Evolutionary conservation across 2,888 invertebrate genomes (phyloP).

Genomic region (Merodon equestris): DNA sequence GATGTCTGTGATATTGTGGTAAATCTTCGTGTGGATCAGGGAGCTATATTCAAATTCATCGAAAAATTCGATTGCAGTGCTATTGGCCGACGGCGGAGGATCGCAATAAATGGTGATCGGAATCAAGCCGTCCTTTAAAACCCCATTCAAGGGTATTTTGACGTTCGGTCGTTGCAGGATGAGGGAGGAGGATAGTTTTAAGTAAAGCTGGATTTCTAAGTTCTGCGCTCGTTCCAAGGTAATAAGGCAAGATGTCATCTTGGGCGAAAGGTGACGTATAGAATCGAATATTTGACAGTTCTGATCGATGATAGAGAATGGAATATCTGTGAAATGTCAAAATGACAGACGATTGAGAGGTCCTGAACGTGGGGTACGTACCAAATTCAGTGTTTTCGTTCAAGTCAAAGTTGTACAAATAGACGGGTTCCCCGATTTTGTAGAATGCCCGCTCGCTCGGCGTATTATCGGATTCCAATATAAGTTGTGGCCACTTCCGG

Average conservation of each 20-base stretch:
- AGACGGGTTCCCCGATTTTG: constrained; percentile 42
- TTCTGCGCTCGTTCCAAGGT: constrained; percentile 67
- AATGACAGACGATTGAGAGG: too few species aligned
- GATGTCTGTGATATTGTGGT: constrained; percentile 72
- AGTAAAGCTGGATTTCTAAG: constrained; percentile 34
- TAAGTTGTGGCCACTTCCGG: constrained; percentile 42
- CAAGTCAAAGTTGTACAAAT: constrained; percentile 29
- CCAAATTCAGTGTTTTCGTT: constrained; percentile 44
- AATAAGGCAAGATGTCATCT: constrained; percentile 70
- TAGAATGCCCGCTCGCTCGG: constrained; percentile 16
- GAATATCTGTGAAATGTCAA: constrained; percentile 70
- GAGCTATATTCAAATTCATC: constrained; percentile 49
- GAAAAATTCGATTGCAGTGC: constrained; percentile 1
- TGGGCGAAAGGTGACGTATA: constrained; percentile 72
- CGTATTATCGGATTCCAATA: constrained; percentile 21
- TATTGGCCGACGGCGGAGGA: constrained; percentile 10
- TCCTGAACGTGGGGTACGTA: background rate
- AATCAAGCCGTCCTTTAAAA: constrained; percentile 10
- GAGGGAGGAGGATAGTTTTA: constrained; percentile 45
- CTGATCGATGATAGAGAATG: constrained; percentile 72
- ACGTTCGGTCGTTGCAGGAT: constrained; percentile 30
- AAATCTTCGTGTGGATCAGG: constrained; percentile 66
- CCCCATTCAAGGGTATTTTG: constrained; percentile 15
- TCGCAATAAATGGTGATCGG: constrained; percentile 37
- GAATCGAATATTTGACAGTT: constrained; percentile 73